phyloP scores from a whole-genome alignment of 2,113 vertebrate species.

The Hippocampus barbouri region DNA sequence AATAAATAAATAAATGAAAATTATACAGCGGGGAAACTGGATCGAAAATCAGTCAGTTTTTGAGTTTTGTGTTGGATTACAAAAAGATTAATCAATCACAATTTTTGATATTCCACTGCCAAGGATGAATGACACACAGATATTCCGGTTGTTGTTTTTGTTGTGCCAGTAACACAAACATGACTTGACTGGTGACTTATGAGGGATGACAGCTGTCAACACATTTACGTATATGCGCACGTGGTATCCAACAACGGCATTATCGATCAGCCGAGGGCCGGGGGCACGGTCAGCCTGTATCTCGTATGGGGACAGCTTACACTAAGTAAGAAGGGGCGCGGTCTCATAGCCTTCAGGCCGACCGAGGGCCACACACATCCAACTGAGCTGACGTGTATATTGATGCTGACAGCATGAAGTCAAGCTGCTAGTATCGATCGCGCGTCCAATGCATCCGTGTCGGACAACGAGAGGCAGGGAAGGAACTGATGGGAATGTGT shows the following conservation, averaged over 20 bases:
- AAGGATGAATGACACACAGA: no score
- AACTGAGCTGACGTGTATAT: neutral
- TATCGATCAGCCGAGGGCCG: conserved; percentile 76
- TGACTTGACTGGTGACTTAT: conserved; percentile 18
- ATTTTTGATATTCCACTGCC: no score
- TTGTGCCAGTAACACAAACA: neutral
- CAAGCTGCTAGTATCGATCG: neutral
- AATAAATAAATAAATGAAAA: no score
- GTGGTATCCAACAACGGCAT: conserved; percentile 37
- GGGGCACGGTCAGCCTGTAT: conserved; percentile 3
- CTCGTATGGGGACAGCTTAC: conserved; percentile 26
- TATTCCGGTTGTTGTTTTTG: conserved; percentile 5
- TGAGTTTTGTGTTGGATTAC: no score
- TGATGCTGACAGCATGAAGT: conserved; percentile 31
- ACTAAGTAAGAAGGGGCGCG: conserved; percentile 23
- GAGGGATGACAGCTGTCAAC: conserved; percentile 43
- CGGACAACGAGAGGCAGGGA: neutral
- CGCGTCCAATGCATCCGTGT: neutral
- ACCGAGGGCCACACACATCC: neutral
- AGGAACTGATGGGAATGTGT: neutral
- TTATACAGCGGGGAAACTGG: no score
- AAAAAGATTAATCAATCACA: no score
- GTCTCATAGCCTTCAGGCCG: neutral
- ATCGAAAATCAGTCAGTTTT: no score
- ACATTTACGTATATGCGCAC: conserved; percentile 43